Evolutionary conservation across 2,797 vertebrate genomes (phyloP), one percentile per base, ranked within the genome.

Genomic region (Chrosomus eos): DNA sequence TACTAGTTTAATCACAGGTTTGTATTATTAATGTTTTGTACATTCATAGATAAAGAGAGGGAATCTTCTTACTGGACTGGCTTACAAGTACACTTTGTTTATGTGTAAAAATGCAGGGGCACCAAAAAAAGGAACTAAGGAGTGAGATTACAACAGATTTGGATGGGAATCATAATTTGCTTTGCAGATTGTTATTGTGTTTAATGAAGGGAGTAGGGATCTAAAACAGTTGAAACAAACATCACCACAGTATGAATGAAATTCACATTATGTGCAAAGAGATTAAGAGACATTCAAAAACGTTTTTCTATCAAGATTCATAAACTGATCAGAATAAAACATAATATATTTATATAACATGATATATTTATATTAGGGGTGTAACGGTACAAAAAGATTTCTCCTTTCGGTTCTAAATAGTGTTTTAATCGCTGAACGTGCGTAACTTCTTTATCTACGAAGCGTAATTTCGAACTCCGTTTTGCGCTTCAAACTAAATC

Each of bases 181-280:
- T 92, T 91, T 91, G 72, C 85, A 84, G 80, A 53, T 84, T 83
- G 71, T 43, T 72, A 87, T 81, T 80, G 73, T 70, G 79, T 72
- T 55, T 72, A n/a, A 81, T 74, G 51, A 48, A 51, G 38, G 75
- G 33, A 43, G 43, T 73, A 26, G 76, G 88, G 80, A 81, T 43
- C 80, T 81, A 88, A 66, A 86, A 55, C 86, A 38, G 71, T 80
- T 40, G 8, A 62, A 67, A 86, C 55, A 80, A 92, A 90, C 74
- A 88, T 90, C 89, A 92, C 85, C 88, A 92, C 87, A 92, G 48
- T 85, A 91, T 85, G 77, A 90, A 89, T 85, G 85, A 80, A 64
- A 72, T 75, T 60, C 67, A 58, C 53, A 68, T 81, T 91, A 55
- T 33, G 91, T 66, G 33, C 85, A 83, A 80, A 89, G 71, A 82